Percentiles rank a stretch among this genome's conserved stretches.
Conservation (phyloP, 2,888 invertebrate species). For the Parochlus steinenii region DNA sequence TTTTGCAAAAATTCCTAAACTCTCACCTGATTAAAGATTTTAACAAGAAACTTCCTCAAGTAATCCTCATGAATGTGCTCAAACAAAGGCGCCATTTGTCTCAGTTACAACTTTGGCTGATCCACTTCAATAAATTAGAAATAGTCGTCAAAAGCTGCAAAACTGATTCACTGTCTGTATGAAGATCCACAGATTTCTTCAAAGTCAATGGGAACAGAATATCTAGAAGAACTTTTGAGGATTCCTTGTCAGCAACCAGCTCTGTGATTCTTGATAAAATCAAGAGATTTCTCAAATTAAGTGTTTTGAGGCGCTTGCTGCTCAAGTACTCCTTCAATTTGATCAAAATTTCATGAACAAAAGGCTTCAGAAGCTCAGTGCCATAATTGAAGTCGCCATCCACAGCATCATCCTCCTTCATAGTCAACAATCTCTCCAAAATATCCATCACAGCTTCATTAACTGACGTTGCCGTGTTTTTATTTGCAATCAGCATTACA, state of each 20-base stretch:
- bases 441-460: constrained; percentile 52
- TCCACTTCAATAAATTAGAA: constrained; percentile 54
- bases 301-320: constrained; percentile 24
- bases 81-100: constrained; percentile 53
- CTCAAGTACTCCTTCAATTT: constrained; percentile 37
- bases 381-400: constrained; percentile 44
- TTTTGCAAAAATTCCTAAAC: too few relatives aligned
- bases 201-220: constrained; percentile 54
- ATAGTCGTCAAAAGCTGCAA: constrained; percentile 54
- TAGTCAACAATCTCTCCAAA: constrained; percentile 53
- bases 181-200: constrained; percentile 34
- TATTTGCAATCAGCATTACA: constrained; percentile 53
- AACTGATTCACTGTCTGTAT: constrained; percentile 42
- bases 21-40: constrained; percentile 12
- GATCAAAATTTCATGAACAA: constrained; percentile 49
- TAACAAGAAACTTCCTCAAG: constrained; percentile 32
- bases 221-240: constrained; percentile 50
- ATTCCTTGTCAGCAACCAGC: constrained; percentile 46
- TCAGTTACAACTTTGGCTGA: constrained; percentile 49
- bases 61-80: constrained; percentile 45
- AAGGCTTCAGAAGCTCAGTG: constrained; percentile 53
- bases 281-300: constrained; percentile 47
- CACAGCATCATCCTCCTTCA: constrained; percentile 39
- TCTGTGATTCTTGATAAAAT: constrained; percentile 63
- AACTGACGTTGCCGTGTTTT: constrained; percentile 44